These are phyloP conservation scores for Drosophila chauvacae DNA, from an alignment of 1,140 invertebrate species.

Conservation along the genomic window DNA sequence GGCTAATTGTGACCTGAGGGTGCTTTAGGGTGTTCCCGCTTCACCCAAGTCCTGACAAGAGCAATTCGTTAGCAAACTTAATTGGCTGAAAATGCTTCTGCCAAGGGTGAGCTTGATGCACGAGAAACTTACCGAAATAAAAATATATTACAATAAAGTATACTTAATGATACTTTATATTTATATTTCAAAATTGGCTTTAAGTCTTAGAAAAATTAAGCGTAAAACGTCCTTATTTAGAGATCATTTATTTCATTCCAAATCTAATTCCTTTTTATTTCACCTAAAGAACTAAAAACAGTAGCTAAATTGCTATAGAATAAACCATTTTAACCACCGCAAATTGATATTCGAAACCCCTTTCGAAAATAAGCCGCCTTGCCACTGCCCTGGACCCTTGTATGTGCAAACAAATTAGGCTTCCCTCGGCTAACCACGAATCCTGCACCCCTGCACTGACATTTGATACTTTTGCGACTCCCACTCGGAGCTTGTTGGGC, in stretches of 20 bases:
- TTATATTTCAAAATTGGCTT: background rate
- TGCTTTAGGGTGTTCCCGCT: conserved; percentile 42
- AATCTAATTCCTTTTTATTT: background rate
- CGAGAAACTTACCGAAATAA: background rate
- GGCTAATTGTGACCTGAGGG: conserved; percentile 69
- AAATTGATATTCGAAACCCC: background rate
- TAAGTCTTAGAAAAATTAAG: background rate
- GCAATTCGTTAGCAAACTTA: conserved; percentile 63
- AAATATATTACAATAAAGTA: background rate
- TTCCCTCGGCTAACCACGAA: conserved; percentile 70
- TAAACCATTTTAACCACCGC: background rate
- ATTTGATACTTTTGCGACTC: conserved; percentile 64
- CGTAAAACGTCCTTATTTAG: background rate
- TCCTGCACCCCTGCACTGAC: conserved; percentile 53
- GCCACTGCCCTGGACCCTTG: conserved; percentile 21
- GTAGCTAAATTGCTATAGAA: conserved; percentile 1
- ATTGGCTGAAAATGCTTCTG: conserved; percentile 46
- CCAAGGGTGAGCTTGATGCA: conserved; percentile 7
- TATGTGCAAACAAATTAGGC: conserved; percentile 67
- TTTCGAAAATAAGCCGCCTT: background rate
- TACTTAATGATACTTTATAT: background rate
- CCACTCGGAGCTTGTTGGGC: conserved; percentile 59
- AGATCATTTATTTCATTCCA: background rate
- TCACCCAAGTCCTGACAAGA: conserved; percentile 13
- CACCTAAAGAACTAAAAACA: background rate